phyloP scores from a whole-genome alignment of 2,113 vertebrate species.

The Hippolais icterina region DNA sequence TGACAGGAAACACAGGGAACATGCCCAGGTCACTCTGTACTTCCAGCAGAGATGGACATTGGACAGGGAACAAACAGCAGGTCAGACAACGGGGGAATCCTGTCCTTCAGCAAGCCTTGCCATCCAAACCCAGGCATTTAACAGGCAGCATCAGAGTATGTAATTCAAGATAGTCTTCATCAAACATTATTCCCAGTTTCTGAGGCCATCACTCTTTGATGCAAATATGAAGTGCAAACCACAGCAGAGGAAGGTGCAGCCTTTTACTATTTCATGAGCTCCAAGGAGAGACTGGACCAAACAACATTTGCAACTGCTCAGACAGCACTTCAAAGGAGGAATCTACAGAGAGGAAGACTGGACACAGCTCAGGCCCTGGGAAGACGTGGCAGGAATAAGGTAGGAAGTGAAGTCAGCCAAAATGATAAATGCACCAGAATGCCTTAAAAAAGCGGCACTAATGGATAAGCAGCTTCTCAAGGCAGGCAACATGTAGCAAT shows the following conservation, averaged over 20 bases:
- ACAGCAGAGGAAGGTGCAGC: background rate
- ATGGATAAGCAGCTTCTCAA: constrained; percentile 2
- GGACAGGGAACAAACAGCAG: background rate
- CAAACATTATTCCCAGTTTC: background rate
- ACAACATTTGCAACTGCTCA: background rate
- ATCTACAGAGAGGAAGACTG: background rate
- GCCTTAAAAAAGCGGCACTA: background rate
- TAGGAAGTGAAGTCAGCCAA: background rate
- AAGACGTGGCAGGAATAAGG: background rate
- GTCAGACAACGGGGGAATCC: background rate
- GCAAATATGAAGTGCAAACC: background rate
- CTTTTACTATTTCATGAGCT: background rate
- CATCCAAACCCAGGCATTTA: background rate
- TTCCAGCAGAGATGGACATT: background rate
- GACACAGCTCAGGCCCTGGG: background rate
- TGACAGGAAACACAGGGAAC: background rate
- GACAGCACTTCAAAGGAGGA: background rate
- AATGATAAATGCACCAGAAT: background rate
- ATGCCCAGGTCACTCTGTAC: background rate
- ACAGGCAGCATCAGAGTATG: background rate
- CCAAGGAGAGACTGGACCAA: background rate
- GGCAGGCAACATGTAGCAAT: background rate
- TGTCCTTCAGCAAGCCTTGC: background rate
- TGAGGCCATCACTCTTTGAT: background rate
- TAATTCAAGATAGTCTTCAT: background rate